Evolutionary conservation across 2,888 invertebrate species (phyloP).

Genomic region (Amblyjoppa fuscipennis): DNA sequence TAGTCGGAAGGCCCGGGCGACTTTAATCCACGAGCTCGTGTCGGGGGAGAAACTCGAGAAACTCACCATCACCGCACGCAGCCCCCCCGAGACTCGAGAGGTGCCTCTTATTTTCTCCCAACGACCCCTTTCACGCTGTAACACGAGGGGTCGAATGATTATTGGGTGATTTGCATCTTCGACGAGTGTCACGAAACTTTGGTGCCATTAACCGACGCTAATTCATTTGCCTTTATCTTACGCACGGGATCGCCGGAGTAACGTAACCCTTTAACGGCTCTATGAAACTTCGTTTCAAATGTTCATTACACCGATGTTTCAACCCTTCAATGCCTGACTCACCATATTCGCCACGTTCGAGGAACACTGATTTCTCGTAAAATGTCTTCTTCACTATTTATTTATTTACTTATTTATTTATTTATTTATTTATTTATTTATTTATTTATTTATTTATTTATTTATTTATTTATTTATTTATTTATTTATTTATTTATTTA

Average conservation of each 20-base stretch:
- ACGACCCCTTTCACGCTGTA: background rate
- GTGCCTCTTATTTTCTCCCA: constrained; percentile 1
- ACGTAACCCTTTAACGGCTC: background rate
- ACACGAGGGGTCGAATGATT: constrained; percentile 16
- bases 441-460: no score
- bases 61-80: constrained; percentile 17
- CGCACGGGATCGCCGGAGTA: background rate
- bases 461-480: no score
- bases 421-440: no score
- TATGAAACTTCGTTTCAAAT: background rate
- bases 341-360: no score
- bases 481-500: no score
- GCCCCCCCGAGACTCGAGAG: constrained; percentile 10
- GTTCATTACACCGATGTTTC: no score
- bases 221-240: background rate
- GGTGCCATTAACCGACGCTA: background rate
- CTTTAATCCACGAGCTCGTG: constrained; percentile 36
- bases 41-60: constrained; percentile 10
- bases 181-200: background rate
- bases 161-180: constrained; percentile 10
- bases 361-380: no score
- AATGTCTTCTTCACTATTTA: no score
- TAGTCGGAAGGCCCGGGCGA: constrained; percentile 51
- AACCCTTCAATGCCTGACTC: no score
- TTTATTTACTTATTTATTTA: no score